phyloP scores from a whole-genome alignment of 2,797 vertebrate species.

The Leptoclinus maculatus region DNA sequence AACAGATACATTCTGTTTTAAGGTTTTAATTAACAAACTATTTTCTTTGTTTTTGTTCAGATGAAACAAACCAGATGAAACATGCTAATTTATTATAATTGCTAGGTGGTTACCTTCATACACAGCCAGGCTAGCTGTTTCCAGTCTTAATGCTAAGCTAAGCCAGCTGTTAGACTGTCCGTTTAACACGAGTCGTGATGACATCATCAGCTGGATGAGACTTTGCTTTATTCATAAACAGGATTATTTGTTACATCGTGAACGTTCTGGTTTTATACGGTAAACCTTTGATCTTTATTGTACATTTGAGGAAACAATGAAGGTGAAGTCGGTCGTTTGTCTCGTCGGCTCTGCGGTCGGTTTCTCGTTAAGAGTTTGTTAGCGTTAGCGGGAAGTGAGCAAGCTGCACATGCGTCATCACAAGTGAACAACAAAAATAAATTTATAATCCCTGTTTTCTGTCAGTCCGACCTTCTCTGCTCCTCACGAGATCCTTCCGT shows the following conservation, averaged over 20 bases:
- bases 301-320: background rate
- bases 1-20: no score
- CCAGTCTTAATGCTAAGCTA: background rate
- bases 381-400: slow-evolving; percentile 26
- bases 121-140: background rate
- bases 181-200: slow-evolving; percentile 21
- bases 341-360: slow-evolving; percentile 3
- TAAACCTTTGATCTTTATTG: background rate
- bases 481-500: slow-evolving; percentile 74
- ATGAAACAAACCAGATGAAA: no score
- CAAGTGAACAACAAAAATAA: background rate
- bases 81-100: no score
- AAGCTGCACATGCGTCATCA: slow-evolving; percentile 31
- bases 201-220: slow-evolving; percentile 46
- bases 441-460: slow-evolving; percentile 20
- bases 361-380: slow-evolving; percentile 31
- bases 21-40: no score
- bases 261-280: background rate
- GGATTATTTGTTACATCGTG: slow-evolving; percentile 43
- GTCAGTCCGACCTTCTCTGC: slow-evolving; percentile 31
- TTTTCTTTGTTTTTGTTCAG: no score
- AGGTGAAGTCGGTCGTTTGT: background rate
- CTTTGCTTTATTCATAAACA: slow-evolving; percentile 66
- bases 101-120: no score
- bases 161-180: background rate